Base-by-base conservation (phyloP, 1,140 invertebrate species). In the Ctenoplectra terminalis region DNA sequence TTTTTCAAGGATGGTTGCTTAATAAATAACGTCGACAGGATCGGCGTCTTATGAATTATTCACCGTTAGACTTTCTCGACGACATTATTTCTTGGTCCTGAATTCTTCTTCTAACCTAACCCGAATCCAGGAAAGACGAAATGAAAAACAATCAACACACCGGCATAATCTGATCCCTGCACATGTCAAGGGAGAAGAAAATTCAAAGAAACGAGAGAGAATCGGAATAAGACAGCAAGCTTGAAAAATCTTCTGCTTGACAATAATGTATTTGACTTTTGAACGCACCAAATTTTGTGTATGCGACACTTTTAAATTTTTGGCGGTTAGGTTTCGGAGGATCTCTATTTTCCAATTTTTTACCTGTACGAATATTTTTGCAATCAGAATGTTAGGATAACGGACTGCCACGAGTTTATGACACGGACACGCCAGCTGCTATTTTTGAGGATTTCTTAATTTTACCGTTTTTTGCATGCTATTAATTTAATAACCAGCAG, bases 1-100 rank as follows among this genome's bases (percentile, higher is more conserved):
- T 29, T 23, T 43, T 73, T 75, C 69, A 67, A 61, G 76, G 77
- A 15, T 43, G 20, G 60, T 66, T 69, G 84, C 80, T 91, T 90
- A 87, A 91, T 90, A 89, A 91, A 89, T 90, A 89, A 90, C 84
- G 85, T 50, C 83, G 69, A 75, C 60, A 81, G 61, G 84, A 76
- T 76, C 72, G 86, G 72, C 82, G 76, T 73, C 52, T 77, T 67
- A 90, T 90, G 82, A 88, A 90, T 90, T 87, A 89, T 89, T 89
- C 85, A 90, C 31, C 43, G 23, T 48, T 20, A 40, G 66, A 76
- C 58, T 73, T 77, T 34, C 23, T 29, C 34, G 13, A 40, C 69
- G 56, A 58, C 56, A 69, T 63, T 84, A 58, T 75, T 84, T 56
- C 29, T 72, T 40, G 40, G 40, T 20, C 40, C 23, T 37, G 54